phyloP scores from a whole-genome alignment of 2,888 invertebrate genomes.

The Parasteatoda lunata region DNA sequence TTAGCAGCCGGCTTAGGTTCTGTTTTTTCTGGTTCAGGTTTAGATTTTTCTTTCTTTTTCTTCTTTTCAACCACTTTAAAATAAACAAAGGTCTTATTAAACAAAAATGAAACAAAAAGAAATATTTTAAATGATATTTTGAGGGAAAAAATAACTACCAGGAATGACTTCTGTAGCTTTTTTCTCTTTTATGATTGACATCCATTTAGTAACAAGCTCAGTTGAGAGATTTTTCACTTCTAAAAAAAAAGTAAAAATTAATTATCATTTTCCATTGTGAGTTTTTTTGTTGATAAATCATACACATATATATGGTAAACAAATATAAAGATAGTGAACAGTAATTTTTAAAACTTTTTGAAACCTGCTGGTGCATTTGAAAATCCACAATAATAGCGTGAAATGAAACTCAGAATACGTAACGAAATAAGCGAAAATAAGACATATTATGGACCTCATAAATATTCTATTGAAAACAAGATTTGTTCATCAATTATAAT shows the following conservation, averaged over 20 bases:
- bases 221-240: conserved; percentile 85
- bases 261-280: too few relatives aligned
- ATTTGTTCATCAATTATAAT: too few relatives aligned
- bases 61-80: conserved; percentile 52
- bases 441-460: too few relatives aligned
- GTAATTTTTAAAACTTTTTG: too few relatives aligned
- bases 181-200: conserved; percentile 86
- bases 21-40: conserved; percentile 9
- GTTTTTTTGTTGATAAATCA: too few relatives aligned
- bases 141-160: conserved; percentile 9
- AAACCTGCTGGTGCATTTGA: too few relatives aligned
- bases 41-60: conserved; percentile 66
- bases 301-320: too few relatives aligned
- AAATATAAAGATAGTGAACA: too few relatives aligned
- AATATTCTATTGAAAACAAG: too few relatives aligned
- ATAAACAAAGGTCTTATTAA: conserved; percentile 12
- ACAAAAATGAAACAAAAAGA: not conserved
- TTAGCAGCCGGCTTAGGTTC: conserved; percentile 1
- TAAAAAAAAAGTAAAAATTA: conserved; percentile 72
- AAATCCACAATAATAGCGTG: too few relatives aligned
- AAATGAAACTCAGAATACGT: too few relatives aligned
- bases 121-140: not conserved
- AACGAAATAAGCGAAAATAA: too few relatives aligned
- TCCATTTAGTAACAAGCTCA: conserved; percentile 90
- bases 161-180: conserved; percentile 54